Base-by-base conservation (phyloP, 2,113 vertebrate genomes). In the Macaca mulatta region DNA sequence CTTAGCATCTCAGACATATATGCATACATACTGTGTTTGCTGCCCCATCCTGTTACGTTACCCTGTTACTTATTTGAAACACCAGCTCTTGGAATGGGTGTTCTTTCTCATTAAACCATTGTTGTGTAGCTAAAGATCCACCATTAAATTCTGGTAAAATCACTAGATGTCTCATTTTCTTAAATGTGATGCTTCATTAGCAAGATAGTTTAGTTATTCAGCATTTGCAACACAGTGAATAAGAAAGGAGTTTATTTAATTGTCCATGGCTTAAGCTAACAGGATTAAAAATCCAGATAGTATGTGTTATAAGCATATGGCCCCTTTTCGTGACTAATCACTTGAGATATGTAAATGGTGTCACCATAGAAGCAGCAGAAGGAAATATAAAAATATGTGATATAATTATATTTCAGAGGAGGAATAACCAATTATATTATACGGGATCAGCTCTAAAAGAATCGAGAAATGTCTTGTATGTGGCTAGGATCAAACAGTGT, bases 251-350 rank as follows among this genome's bases (percentile, higher is more conserved):
- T 97, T 97, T 94, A 93, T 98, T 38, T 97, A 97, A 96, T 96
- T 97, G 75, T 94, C 77, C 96, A 91, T 92, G 78, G 72, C 87
- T 96, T 89, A 92, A 97, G 18, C 94, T 97, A 98, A 98, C 64
- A 94, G 82, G 87, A 97, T 96, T 96, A 6, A 97, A 98, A 98
- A 59, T 48, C 88, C 70, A 93, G 77, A 97, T 97, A 94, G 50
- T 91, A 50, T 97, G 90, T 96, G 52, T 97, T 97, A 89, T 43
- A 97, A 93, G 72, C 93, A 96, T 97, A 93, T 96, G 88, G 94
- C 96, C 92, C 89, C 89, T 95, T 88, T 97, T 98, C 72, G 82
- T 97, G 92, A 95, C 93, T 98, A 84, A 98, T 94, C 84, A 92
- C 90, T 95, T 32, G 52, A 97, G 94, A 86, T 93, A 52, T 93